Evolutionary conservation across 2,888 invertebrate genomes (phyloP), one percentile per base, ranked within the genome.

Genomic region (Phorcus lineatus): DNA sequence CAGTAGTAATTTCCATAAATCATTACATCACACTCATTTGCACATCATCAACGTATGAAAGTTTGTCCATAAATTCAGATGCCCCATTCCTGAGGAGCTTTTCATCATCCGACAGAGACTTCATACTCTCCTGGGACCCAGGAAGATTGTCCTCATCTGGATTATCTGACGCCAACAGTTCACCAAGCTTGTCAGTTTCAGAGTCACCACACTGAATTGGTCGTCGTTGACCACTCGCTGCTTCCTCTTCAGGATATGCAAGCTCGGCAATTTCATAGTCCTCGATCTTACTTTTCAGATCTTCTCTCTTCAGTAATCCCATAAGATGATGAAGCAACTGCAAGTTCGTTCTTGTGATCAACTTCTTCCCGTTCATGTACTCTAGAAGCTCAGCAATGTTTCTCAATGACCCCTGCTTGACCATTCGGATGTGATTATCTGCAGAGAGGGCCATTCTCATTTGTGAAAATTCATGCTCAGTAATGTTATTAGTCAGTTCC

Each of bases 81-180:
- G 31, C n/a, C 53, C 74, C 74, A 53, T 67, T 19, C 74, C 36
- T 28, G 2, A 28, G 16, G 3, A 80, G 17, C 28, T 80, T 80
- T 6, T 80, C 80, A 2, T 80, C 80, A 28, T 80, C 80, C 0
- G 75, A 62, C 1, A 80, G 19, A 11, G 62, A 62, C 31, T 62
- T 40, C 36, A 75, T 74, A 62, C 75, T 76, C 0, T 28, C 52
- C 31, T 76, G 75, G 3, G 75, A 54, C 22, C 24, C 53, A 16
- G 57, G 57, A 1, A 57, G 57, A 24, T 24, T 57, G 57, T 57
- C 57, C 13, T 47, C 47, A 1, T 47, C 47, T 13, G 11, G 47
- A 47, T 47, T 47, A 47, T 47, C 47, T 47, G 47, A 13, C 47
- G 11, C 11, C 1, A 1, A 6, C 1, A 1, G 11, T 47, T 47